phyloP scores from a whole-genome alignment of 2,113 vertebrate species.

The Cephalopterus ornatus region DNA sequence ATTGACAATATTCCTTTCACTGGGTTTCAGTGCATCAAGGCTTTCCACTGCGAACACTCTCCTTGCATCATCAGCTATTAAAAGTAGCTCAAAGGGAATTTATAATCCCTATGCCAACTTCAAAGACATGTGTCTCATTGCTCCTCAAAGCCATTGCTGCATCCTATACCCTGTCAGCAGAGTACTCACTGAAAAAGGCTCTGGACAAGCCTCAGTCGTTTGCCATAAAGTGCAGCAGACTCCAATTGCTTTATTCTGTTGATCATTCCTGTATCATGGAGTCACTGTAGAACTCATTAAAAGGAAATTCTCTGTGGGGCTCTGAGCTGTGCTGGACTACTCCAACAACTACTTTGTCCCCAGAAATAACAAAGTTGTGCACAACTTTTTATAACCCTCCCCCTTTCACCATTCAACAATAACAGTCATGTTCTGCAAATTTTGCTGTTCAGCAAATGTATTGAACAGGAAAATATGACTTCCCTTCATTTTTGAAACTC shows the following conservation, averaged over 20 bases:
- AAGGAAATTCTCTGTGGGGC: slow-evolving; percentile 71
- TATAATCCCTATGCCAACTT: slow-evolving; percentile 64
- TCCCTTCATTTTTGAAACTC: neutral
- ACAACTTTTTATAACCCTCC: neutral
- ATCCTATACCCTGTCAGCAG: slow-evolving; percentile 52
- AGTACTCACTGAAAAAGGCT: slow-evolving; percentile 72
- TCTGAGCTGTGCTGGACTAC: slow-evolving; percentile 74
- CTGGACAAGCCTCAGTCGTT: slow-evolving; percentile 50
- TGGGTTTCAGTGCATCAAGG: slow-evolving; percentile 54
- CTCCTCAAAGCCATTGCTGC: slow-evolving; percentile 43
- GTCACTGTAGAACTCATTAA: slow-evolving; percentile 52
- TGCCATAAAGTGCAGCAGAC: slow-evolving; percentile 57
- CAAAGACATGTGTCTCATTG: slow-evolving; percentile 64
- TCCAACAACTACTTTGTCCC: slow-evolving; percentile 56
- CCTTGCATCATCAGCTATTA: neutral
- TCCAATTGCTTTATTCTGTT: slow-evolving; percentile 9
- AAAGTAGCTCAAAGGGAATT: slow-evolving; percentile 53
- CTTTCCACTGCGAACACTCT: slow-evolving; percentile 59
- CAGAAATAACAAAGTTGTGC: neutral
- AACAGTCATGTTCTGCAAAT: neutral
- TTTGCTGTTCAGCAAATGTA: neutral
- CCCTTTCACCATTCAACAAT: neutral
- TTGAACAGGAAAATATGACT: neutral
- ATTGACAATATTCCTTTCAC: slow-evolving; percentile 35
- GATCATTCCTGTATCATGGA: slow-evolving; percentile 44